Evolutionary conservation across 2,797 vertebrate genomes (phyloP), one percentile per base, ranked within the genome.

Genomic region (Gila robusta): DNA sequence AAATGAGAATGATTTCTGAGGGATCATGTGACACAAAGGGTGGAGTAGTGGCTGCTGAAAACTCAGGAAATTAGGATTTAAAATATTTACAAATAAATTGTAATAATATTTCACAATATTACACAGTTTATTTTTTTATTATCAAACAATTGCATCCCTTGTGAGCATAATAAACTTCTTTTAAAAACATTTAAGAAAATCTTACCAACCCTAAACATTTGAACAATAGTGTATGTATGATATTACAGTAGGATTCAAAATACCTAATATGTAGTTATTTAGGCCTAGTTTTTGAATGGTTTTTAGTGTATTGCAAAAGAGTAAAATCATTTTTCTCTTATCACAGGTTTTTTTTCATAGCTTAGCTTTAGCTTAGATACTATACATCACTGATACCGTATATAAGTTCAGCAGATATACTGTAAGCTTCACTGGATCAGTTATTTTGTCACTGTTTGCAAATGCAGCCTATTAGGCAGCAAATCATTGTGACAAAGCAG

Each of bases 361-460:
- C 32, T 32, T 32, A 32, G 32, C 49, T 70, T 54, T 2, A 56
- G 23, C 5, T 70, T 71, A 26, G 52, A 16, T 28, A 4, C 3
- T 17, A 21, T 32, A 19, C 10, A 32, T 49, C 28, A 23, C 32
- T 35, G 44, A 35, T 11, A 28, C 4, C 2, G 2, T 64, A 35
- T 52, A 54, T 16, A 19, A 49, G 19, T 37, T n/a, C 35, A 71
- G 35, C n/a, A 28, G 69, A 62, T 62, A 59, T 26, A 39, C 6
- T 17, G 47, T 49, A n/a, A 23, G 7, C 54, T 56, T 37, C 32
- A 5, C 35, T 59, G 49, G 2, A 62, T 41, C 41, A 41, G 5
- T 41, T 71, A 71, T 35, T 41, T 59, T 41, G 10, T 77, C 56
- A 39, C 32, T 52, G 74, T 54, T 80, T 80, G 77, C 54, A 37